These are phyloP conservation scores for Lamprotornis superbus DNA, from an alignment of 2,113 vertebrate species.

Conservation along the genomic window DNA sequence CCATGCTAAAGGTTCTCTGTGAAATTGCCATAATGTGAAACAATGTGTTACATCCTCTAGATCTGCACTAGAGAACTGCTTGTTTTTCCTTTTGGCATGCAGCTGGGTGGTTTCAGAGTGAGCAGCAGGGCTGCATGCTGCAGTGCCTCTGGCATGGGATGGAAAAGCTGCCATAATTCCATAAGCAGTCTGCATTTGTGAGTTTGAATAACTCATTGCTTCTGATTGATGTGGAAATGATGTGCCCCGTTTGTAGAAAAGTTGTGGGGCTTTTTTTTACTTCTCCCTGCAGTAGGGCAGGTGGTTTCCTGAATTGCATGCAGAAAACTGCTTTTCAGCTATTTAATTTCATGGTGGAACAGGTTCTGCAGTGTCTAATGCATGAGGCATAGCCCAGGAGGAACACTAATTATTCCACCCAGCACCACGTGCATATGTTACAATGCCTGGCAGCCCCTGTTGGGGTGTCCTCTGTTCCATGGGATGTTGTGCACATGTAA, in stretches of 20 bases:
- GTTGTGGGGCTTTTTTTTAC: not conserved
- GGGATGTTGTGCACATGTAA: accelerated
- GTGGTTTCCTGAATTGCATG: not conserved
- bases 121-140: not conserved
- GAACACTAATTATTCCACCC: not conserved
- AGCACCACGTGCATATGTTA: not conserved
- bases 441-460: not conserved
- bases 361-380: not conserved
- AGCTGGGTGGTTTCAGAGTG: not conserved
- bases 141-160: not conserved
- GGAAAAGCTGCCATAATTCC: not conserved
- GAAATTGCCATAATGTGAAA: not conserved
- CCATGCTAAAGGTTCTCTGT: not conserved
- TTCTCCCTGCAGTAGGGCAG: not conserved
- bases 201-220: not conserved
- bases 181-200: not conserved
- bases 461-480: not conserved
- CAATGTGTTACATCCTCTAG: not conserved
- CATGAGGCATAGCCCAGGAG: not conserved
- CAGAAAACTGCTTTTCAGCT: not conserved
- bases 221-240: not conserved
- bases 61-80: not conserved
- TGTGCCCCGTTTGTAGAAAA: not conserved
- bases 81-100: not conserved
- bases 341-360: not conserved